phyloP scores from a whole-genome alignment of 2,888 invertebrate genomes.

The Stegophylla sp. region DNA sequence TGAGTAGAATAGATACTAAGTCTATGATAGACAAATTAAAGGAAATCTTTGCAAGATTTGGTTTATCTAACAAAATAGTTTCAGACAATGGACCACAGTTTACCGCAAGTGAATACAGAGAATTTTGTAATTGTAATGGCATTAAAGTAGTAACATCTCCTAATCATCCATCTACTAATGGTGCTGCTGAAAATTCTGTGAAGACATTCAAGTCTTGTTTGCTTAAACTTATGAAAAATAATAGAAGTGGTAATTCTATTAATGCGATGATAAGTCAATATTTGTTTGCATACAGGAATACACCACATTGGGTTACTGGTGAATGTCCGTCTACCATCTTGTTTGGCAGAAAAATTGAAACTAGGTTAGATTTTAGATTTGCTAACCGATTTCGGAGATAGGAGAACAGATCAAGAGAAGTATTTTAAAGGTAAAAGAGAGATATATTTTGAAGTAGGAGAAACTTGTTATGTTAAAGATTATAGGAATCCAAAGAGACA shows the following conservation, averaged over 20 bases:
- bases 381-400: too few species aligned
- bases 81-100: conserved; percentile 25
- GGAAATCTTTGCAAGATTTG: not conserved
- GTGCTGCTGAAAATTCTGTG: not conserved
- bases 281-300: not conserved
- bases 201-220: not conserved
- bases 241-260: not conserved
- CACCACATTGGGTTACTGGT: not conserved
- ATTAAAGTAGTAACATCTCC: not conserved
- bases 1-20: not conserved
- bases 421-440: not conserved
- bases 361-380: not conserved
- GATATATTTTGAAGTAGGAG: not conserved
- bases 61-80: not conserved
- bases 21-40: not conserved
- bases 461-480: not conserved
- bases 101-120: not conserved
- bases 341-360: not conserved
- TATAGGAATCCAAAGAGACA: not conserved
- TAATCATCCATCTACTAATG: not conserved
- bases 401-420: not conserved
- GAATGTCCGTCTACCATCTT: not conserved
- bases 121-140: not conserved
- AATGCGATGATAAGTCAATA: not conserved
- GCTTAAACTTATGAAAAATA: not conserved